Evolutionary conservation across 2,888 invertebrate species (phyloP).

Genomic region (Ctena decussata): DNA sequence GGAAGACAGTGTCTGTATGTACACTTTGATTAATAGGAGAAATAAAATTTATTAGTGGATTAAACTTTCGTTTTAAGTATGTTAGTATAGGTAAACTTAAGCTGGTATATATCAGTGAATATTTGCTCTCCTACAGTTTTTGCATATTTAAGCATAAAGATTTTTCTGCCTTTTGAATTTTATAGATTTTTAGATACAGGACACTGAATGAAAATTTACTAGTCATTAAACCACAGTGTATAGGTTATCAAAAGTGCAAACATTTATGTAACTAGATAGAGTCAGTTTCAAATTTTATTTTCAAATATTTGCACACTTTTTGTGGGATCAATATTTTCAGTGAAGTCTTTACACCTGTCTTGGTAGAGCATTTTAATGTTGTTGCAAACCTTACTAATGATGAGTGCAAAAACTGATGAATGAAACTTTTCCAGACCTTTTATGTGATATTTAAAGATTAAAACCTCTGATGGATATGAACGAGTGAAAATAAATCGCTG

Average conservation of each 20-base stretch:
- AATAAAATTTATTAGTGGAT: too few species aligned
- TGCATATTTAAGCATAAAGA: too few species aligned
- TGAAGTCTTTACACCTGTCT: neutral
- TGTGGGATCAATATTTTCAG: neutral
- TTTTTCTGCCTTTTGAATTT: too few species aligned
- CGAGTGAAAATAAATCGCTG: constrained; percentile 6
- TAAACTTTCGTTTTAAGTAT: too few species aligned
- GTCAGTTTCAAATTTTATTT: neutral
- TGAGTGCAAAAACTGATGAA: neutral
- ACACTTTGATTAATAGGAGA: too few species aligned
- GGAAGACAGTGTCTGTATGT: too few species aligned
- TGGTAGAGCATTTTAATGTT: neutral
- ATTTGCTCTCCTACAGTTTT: too few species aligned
- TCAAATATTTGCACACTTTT: neutral
- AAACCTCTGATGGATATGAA: neutral
- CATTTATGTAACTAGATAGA: neutral
- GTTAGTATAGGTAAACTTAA: too few species aligned
- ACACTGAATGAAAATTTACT: too few species aligned
- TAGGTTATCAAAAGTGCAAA: constrained; percentile 2
- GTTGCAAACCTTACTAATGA: neutral
- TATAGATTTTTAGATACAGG: too few species aligned
- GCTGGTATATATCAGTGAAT: too few species aligned
- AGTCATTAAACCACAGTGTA: too few species aligned
- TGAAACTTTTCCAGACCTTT: constrained; percentile 2
- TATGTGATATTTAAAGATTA: neutral